Percentiles rank a stretch among this genome's conserved stretches.
phyloP scores from a whole-genome alignment of 2,113 vertebrate genomes.

The Paradoxurus hermaphroditus region DNA sequence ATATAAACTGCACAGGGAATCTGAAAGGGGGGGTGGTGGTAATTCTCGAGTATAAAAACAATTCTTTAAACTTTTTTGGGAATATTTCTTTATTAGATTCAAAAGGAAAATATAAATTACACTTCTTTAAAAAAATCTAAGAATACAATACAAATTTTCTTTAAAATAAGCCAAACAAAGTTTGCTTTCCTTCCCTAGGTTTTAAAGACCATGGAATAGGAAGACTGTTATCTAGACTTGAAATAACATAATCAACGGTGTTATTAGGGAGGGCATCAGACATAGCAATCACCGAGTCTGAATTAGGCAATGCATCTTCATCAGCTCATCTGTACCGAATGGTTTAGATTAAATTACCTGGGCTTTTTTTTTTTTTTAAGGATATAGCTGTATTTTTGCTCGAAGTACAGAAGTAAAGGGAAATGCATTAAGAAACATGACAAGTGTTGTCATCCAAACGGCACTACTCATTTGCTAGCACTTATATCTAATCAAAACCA shows the following conservation, averaged over 20 bases:
- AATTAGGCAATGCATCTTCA: background rate
- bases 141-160: background rate
- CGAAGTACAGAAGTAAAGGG: background rate
- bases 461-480: background rate
- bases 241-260: conserved; percentile 16
- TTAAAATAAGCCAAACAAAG: conserved; percentile 35
- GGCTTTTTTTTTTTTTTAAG: background rate
- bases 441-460: background rate
- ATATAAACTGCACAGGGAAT: background rate
- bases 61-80: background rate
- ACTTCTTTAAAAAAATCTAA: background rate
- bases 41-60: background rate
- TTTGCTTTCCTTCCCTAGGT: conserved; percentile 3
- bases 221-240: background rate
- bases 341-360: background rate
- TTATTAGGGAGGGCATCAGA: background rate
- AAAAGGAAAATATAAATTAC: conserved; percentile 25
- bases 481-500: background rate
- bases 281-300: background rate
- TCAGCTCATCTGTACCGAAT: background rate
- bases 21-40: background rate
- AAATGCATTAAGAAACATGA: background rate
- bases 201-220: conserved; percentile 4
- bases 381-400: conserved; percentile 1
- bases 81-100: conserved; percentile 18